A percentile compares a stretch with the other conserved stretches of the same genome.
phyloP scores from a whole-genome alignment of 2,797 vertebrate species.

The Melanotaenia trifasciata region DNA sequence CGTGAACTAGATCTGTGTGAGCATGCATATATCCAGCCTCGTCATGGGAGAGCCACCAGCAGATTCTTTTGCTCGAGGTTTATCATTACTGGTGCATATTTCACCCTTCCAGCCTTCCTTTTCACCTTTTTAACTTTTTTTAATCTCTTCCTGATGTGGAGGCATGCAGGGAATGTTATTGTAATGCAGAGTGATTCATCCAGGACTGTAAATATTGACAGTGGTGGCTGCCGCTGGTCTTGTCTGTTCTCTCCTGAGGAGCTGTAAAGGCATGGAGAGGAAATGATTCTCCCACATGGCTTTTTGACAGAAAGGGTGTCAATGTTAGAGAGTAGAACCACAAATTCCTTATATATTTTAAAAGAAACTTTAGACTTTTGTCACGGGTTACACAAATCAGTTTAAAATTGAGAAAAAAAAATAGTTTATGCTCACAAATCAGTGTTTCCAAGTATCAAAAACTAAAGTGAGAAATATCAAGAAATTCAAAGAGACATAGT shows the following conservation, averaged over 20 bases:
- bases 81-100: conserved; percentile 57
- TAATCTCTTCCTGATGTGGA: conserved; percentile 68
- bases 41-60: conserved; percentile 79
- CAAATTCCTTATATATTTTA: conserved; percentile 3
- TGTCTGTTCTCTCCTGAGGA: conserved; percentile 36
- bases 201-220: conserved; percentile 83
- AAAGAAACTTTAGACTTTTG: too few relatives aligned
- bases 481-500: neutral
- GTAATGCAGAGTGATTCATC: conserved; percentile 81
- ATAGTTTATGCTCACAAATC: neutral
- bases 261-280: conserved; percentile 17
- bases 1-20: conserved; percentile 39
- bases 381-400: neutral
- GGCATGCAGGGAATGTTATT: conserved; percentile 81
- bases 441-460: neutral
- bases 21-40: conserved; percentile 24
- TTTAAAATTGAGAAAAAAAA: neutral
- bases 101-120: conserved; percentile 35
- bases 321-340: neutral
- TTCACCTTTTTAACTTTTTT: conserved; percentile 46
- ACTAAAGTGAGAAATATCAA: too few relatives aligned
- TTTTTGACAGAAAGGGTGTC: conserved; percentile 43
- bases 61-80: conserved; percentile 66
- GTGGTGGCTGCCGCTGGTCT: conserved; percentile 48
- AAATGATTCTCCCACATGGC: conserved; percentile 28